Percentiles rank a stretch among this genome's conserved stretches.
Evolutionary conservation across 2,113 vertebrate species (phyloP).

Genomic region (Agapornis roseicollis): DNA sequence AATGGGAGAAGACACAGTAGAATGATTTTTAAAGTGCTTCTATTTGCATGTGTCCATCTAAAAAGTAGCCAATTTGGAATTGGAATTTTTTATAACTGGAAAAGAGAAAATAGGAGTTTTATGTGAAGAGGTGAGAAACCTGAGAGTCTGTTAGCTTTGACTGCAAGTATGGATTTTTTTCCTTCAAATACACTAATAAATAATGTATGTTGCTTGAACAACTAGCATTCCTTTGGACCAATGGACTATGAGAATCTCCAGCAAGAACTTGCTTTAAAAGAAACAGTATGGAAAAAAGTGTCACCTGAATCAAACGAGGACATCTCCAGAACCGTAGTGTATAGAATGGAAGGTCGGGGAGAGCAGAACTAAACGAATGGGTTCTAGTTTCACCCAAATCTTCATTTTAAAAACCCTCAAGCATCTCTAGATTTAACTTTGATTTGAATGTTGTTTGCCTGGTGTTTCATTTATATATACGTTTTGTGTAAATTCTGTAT

Average conservation of each 20-base stretch:
- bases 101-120: not conserved
- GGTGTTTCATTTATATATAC: conserved; percentile 71
- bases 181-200: conserved; percentile 85
- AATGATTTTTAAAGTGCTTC: not conserved
- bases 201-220: conserved; percentile 93
- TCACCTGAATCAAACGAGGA: conserved; percentile 93
- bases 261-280: conserved; percentile 97
- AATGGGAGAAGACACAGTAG: not conserved
- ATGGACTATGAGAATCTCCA: conserved; percentile 99
- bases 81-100: not conserved
- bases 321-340: conserved; percentile 96
- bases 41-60: not conserved
- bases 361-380: conserved; percentile 78
- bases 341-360: conserved; percentile 93
- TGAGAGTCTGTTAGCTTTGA: conserved; percentile 68
- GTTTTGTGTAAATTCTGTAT: conserved; percentile 64
- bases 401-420: conserved; percentile 58
- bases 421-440: conserved; percentile 64
- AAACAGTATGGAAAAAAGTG: conserved; percentile 97
- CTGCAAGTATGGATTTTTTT: conserved; percentile 70
- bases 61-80: not conserved
- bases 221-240: conserved; percentile 89
- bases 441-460: conserved; percentile 56
- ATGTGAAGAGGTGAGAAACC: conserved; percentile 36
- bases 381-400: conserved; percentile 65